Evolutionary conservation across 2,113 vertebrate genomes (phyloP).

Genomic region (Ariopsis seemanni): DNA sequence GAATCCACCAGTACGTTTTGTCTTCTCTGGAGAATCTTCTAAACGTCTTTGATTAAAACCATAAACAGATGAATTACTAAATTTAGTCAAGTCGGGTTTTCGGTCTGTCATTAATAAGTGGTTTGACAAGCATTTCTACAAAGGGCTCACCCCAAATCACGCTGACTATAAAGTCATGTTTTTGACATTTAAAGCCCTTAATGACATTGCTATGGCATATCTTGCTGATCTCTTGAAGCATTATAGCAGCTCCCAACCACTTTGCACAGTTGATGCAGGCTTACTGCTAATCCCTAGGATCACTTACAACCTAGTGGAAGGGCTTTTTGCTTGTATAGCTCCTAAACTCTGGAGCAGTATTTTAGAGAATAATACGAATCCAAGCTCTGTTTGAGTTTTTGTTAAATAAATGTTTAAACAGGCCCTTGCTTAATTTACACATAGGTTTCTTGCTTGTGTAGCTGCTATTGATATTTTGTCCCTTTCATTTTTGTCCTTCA

Average conservation of each 20-base stretch:
- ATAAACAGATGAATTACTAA: conserved; percentile 12
- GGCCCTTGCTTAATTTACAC: not conserved
- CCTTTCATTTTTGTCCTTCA: not conserved
- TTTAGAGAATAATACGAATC: conserved; percentile 9
- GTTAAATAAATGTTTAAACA: not conserved
- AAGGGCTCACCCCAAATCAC: conserved; percentile 16
- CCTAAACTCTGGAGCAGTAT: not conserved
- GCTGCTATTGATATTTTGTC: not conserved
- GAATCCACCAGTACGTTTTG: not conserved
- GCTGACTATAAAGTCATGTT: conserved; percentile 5
- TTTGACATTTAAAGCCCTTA: conserved; percentile 31
- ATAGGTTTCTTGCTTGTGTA: not conserved
- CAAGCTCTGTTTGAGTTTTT: not conserved
- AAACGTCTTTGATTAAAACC: conserved; percentile 34
- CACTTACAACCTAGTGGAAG: conserved; percentile 10
- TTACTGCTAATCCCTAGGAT: conserved; percentile 30
- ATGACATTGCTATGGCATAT: conserved; percentile 21
- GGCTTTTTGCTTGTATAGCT: not conserved
- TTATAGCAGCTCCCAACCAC: conserved; percentile 17
- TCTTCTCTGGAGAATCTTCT: not conserved
- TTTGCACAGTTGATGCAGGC: conserved; percentile 20
- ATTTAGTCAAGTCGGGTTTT: not conserved
- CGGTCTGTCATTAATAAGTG: conserved; percentile 23
- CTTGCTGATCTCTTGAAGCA: conserved; percentile 7
- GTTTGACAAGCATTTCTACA: conserved; percentile 30